Evolutionary conservation across 1,140 invertebrate species (phyloP).

Genomic region (honey bee (Apis mellifera)): Amel_HAv3.1 CM009941.2:5690501-5691000

Average conservation of each 20-base stretch:
- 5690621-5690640: not conserved
- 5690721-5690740: not conserved
- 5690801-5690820: slow-evolving; percentile 42
- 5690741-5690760: not conserved
- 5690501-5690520: too few species aligned
- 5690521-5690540: too few species aligned
- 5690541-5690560: not conserved
- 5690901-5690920: not conserved
- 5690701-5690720: not conserved
- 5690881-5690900: slow-evolving; percentile 56
- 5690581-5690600: not conserved
- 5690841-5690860: slow-evolving; percentile 64
- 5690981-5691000: not conserved
- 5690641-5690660: not conserved
- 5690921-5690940: slow-evolving; percentile 34
- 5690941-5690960: slow-evolving; percentile 24
- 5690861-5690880: slow-evolving; percentile 50
- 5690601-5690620: not conserved
- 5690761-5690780: slow-evolving; percentile 22
- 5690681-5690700: not conserved
- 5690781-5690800: slow-evolving; percentile 46
- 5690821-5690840: slow-evolving; percentile 66
- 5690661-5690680: slow-evolving; percentile 10
- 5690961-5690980: not conserved
- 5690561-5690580: not conserved